A percentile compares a stretch with the other conserved stretches of the same genome.
Evolutionary conservation across 1,140 invertebrate genomes (phyloP).

Genomic region (Pseudoatta argentina): DNA sequence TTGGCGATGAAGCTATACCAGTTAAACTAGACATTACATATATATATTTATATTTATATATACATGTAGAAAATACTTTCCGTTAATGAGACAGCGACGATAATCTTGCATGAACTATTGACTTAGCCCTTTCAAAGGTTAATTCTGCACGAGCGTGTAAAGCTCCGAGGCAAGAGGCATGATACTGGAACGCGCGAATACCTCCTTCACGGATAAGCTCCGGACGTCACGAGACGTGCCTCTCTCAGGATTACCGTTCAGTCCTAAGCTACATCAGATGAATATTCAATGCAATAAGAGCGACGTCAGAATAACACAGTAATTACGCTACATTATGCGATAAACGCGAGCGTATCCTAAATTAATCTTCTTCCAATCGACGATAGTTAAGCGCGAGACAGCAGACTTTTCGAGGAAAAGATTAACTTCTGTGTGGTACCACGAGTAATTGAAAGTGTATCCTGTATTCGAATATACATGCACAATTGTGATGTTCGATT

Average conservation of each 20-base stretch:
- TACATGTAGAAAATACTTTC: conserved; percentile 58
- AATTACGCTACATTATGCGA: conserved; percentile 33
- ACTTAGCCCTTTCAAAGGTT: conserved; percentile 15
- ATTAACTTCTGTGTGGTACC: neutral
- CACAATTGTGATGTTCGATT: neutral
- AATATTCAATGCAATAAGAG: conserved; percentile 54
- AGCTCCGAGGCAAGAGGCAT: conserved; percentile 36
- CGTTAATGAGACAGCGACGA: conserved; percentile 39
- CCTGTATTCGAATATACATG: neutral
- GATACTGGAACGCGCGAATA: conserved; percentile 30
- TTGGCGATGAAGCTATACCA: conserved; percentile 10
- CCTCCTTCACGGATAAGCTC: conserved; percentile 38
- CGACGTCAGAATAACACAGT: conserved; percentile 41
- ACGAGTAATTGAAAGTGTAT: neutral
- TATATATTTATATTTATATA: neutral
- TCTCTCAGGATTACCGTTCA: conserved; percentile 49
- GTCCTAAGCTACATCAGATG: conserved; percentile 39
- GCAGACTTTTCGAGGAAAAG: neutral
- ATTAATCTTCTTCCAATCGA: neutral
- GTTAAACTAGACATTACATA: conserved; percentile 33
- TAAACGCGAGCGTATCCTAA: neutral
- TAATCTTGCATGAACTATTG: conserved; percentile 47
- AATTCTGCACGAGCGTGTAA: conserved; percentile 54
- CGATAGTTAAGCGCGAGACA: neutral
- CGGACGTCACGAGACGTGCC: conserved; percentile 31